phyloP scores from a whole-genome alignment of 2,888 invertebrate species.

The Aspidapion aeneum region DNA sequence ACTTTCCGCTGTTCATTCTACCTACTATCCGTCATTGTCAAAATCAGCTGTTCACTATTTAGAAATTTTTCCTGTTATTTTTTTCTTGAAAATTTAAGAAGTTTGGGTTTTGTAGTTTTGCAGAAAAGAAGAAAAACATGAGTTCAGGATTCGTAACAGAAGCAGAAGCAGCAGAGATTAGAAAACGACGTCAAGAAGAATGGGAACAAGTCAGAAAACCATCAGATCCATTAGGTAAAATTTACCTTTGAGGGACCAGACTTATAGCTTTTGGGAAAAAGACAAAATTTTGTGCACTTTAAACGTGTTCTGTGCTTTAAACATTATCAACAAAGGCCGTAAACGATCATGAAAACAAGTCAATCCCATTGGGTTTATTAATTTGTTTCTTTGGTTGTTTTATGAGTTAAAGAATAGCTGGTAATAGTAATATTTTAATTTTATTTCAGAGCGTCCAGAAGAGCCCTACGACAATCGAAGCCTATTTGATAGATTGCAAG shows the following conservation, averaged over 20 bases:
- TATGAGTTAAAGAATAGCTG: conserved; percentile 4
- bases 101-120: too few relatives aligned
- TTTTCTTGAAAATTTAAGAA: too few relatives aligned
- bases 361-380: not conserved
- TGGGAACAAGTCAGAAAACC: conserved; percentile 94
- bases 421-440: not conserved
- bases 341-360: too few relatives aligned
- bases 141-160: conserved; percentile 92
- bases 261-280: too few relatives aligned
- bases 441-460: conserved; percentile 76
- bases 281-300: too few relatives aligned
- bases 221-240: conserved; percentile 82
- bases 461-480: conserved; percentile 79
- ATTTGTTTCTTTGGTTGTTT: conserved; percentile 14
- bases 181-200: conserved; percentile 84
- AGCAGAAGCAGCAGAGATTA: conserved; percentile 77
- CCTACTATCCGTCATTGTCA: too few relatives aligned
- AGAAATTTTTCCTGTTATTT: too few relatives aligned
- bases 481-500: conserved; percentile 88
- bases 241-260: too few relatives aligned
- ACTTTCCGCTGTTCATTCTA: too few relatives aligned
- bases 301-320: not conserved
- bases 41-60: too few relatives aligned
- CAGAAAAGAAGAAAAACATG: too few relatives aligned
- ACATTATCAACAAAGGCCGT: too few relatives aligned